Percentiles rank a stretch among this genome's conserved stretches.
These are phyloP conservation scores for Calidris pygmaea DNA, from an alignment of 2,113 vertebrate genomes.

Conservation along the genomic window DNA sequence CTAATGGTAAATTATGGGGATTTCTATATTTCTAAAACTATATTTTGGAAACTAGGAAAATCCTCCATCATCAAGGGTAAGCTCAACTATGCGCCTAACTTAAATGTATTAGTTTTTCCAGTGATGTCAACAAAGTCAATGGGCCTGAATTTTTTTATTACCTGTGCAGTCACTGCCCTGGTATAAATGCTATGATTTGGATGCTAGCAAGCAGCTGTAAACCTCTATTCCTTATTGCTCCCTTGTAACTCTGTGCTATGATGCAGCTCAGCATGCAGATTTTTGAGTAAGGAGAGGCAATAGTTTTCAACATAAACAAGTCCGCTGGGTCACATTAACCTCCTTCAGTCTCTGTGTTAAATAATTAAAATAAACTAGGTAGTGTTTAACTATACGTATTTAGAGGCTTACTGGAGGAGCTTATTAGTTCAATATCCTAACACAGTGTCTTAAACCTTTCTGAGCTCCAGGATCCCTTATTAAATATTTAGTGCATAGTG, in stretches of 20 bases:
- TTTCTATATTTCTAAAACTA: neutral
- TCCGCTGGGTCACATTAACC: slow-evolving; percentile 53
- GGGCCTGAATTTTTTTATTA: neutral
- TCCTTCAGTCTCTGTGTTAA: slow-evolving; percentile 41
- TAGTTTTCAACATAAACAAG: slow-evolving; percentile 61
- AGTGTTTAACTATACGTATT: slow-evolving; percentile 51
- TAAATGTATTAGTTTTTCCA: neutral
- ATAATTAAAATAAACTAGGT: slow-evolving; percentile 54
- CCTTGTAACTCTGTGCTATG: slow-evolving; percentile 26
- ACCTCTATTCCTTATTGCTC: slow-evolving; percentile 9
- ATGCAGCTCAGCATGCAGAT: slow-evolving; percentile 61
- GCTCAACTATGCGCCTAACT: neutral
- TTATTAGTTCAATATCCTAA: slow-evolving; percentile 52
- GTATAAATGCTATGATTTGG: neutral
- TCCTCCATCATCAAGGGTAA: neutral
- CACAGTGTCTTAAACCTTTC: slow-evolving; percentile 41
- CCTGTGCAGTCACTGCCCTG: neutral
- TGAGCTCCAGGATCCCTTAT: slow-evolving; percentile 49
- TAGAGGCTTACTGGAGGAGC: slow-evolving; percentile 47
- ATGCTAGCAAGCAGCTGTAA: slow-evolving; percentile 17
- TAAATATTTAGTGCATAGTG: slow-evolving; percentile 48
- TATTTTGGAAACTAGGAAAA: neutral
- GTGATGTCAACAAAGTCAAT: neutral
- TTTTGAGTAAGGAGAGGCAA: slow-evolving; percentile 53
- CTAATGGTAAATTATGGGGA: neutral